These are phyloP conservation scores for Pitangus sulphuratus DNA, from an alignment of 2,797 vertebrate species.

Conservation along the genomic window DNA sequence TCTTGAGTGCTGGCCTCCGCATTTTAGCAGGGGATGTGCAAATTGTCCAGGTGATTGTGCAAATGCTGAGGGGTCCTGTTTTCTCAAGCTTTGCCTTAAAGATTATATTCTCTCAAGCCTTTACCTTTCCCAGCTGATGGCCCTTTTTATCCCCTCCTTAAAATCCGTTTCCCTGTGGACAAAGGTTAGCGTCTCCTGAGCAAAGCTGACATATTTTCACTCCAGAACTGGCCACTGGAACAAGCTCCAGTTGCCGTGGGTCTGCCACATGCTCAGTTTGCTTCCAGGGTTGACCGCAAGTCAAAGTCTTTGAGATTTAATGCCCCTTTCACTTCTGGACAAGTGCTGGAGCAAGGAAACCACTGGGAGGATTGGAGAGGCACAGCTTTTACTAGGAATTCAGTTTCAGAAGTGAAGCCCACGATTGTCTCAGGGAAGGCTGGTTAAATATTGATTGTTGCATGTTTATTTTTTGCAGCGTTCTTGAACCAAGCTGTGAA, in stretches of 20 bases:
- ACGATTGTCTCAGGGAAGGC: background rate
- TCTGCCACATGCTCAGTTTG: background rate
- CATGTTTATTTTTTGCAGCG: background rate
- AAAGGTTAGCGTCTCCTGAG: background rate
- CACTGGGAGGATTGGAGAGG: background rate
- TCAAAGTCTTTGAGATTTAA: background rate
- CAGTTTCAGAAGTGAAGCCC: background rate
- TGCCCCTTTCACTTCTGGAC: background rate
- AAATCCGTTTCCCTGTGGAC: background rate
- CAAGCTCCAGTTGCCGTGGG: background rate
- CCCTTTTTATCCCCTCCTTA: background rate
- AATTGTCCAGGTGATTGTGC: background rate
- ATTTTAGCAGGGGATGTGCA: accelerated
- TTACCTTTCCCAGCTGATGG: background rate
- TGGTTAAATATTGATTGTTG: background rate
- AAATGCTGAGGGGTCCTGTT: background rate
- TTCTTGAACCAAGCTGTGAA: background rate
- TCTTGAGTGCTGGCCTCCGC: background rate
- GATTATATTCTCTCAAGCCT: background rate
- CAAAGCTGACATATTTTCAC: background rate
- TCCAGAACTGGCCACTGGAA: background rate
- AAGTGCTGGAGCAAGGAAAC: background rate
- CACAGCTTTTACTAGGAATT: background rate
- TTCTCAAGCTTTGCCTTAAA: background rate
- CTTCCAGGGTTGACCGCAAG: background rate